These are phyloP conservation scores for Alethe diademata DNA, from an alignment of 2,113 vertebrate species.

Conservation along the genomic window DNA sequence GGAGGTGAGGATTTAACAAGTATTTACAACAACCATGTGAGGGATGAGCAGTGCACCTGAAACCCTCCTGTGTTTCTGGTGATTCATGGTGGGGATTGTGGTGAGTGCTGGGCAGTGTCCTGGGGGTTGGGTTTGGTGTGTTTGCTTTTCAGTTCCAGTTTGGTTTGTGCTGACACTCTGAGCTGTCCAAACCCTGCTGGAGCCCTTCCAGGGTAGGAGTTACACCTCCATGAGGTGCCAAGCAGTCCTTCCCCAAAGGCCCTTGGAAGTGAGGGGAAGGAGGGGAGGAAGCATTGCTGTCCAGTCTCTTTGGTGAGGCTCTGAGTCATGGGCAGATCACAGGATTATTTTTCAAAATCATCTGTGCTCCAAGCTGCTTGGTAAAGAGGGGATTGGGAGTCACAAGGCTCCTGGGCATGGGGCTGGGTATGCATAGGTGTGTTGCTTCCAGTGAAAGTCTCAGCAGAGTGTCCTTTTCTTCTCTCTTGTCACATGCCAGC, in stretches of 20 bases:
- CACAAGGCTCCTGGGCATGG: background rate
- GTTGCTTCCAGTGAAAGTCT: background rate
- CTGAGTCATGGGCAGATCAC: background rate
- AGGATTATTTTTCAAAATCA: background rate
- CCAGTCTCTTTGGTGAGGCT: background rate
- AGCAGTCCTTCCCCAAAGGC: background rate
- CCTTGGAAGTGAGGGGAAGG: background rate
- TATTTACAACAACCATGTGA: background rate
- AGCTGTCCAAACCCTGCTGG: background rate
- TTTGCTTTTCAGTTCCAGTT: background rate
- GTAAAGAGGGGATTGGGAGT: background rate
- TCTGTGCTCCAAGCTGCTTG: background rate
- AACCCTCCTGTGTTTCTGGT: background rate
- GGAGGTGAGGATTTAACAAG: background rate
- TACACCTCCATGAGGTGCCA: background rate
- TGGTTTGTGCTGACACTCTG: background rate
- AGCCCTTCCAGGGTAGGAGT: background rate
- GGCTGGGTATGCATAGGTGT: background rate
- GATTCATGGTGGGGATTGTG: background rate
- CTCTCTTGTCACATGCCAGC: background rate
- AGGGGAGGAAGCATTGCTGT: background rate
- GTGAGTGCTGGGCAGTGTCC: background rate
- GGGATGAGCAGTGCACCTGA: background rate
- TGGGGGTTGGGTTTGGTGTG: background rate
- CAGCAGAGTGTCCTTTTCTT: background rate